A percentile compares a stretch with the other conserved stretches of the same genome.
Conservation (phyloP, 2,113 vertebrate genomes). For the Microcebus tavaratra region DNA sequence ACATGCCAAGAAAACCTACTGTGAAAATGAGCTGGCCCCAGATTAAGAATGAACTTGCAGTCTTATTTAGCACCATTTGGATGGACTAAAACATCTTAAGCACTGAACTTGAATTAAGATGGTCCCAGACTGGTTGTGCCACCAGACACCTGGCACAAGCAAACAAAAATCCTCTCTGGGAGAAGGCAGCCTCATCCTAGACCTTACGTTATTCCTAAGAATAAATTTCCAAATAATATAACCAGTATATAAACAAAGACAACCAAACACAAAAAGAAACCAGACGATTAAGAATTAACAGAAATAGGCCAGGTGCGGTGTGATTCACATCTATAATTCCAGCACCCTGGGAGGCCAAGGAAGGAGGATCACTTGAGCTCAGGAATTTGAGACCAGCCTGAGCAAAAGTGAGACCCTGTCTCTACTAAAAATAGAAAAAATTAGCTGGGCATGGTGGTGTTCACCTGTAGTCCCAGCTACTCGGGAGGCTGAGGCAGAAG, state of each 20-base stretch:
- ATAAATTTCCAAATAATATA: neutral
- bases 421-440: no score
- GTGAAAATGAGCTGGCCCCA: neutral
- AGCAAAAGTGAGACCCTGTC: no score
- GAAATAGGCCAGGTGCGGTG: neutral
- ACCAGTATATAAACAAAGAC: neutral
- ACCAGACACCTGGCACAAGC: neutral
- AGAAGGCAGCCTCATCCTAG: neutral
- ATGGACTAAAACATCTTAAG: neutral
- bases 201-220: neutral
- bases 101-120: neutral
- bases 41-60: neutral
- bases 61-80: neutral
- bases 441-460: no score
- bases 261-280: slow-evolving; percentile 14
- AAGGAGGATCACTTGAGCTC: no score
- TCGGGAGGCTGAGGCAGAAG: no score
- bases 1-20: neutral
- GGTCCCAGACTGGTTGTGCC: neutral
- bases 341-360: no score
- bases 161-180: neutral
- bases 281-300: neutral
- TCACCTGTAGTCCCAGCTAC: no score
- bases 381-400: no score
- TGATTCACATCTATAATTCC: no score